Conservation (phyloP, 2,113 vertebrate species). For the cat (Felis catus) region F.catus_Fca126_mat1.0 CM031414.1:136266001-136266500, state of each 20-base stretch:
- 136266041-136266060: not conserved
- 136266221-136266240: not conserved
- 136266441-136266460: not conserved
- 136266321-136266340: accelerated
- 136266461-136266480: no score
- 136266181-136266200: not conserved
- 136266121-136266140: not conserved
- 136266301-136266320: no score
- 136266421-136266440: not conserved
- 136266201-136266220: not conserved
- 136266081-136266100: accelerated
- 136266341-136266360: not conserved
- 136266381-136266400: no score
- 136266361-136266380: not conserved
- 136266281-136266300: no score
- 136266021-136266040: not conserved
- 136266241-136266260: no score
- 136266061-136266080: not conserved
- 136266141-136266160: no score
- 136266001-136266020: not conserved
- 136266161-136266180: accelerated
- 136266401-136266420: not conserved
- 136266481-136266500: not conserved
- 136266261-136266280: no score
- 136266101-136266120: no score